Evolutionary conservation across 1,140 invertebrate species (phyloP).

Genomic region (Oryzaephilus surinamensis): DNA sequence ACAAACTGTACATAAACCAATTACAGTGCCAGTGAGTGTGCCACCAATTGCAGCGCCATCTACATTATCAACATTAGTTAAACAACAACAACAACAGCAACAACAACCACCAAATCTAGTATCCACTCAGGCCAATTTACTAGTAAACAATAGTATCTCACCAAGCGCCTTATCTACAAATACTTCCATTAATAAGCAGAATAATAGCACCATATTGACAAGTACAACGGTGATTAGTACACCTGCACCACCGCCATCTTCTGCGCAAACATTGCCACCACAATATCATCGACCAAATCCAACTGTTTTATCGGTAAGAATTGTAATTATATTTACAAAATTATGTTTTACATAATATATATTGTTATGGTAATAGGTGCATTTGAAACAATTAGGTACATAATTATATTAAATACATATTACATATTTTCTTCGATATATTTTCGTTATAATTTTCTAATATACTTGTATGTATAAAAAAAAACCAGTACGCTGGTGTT

Average conservation of each 20-base stretch:
- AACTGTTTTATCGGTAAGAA: neutral
- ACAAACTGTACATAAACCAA: slow-evolving; percentile 7
- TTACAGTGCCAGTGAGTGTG: neutral
- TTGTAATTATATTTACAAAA: neutral
- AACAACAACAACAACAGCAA: slow-evolving; percentile 14
- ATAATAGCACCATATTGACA: slow-evolving; percentile 18
- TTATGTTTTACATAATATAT: neutral
- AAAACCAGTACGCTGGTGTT: too few relatives aligned
- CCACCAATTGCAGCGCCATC: neutral
- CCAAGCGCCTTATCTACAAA: slow-evolving; percentile 26
- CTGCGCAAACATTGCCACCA: slow-evolving; percentile 1
- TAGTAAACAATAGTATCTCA: slow-evolving; percentile 18
- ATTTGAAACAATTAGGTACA: too few relatives aligned
- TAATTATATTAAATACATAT: too few relatives aligned
- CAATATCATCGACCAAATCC: neutral
- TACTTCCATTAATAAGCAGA: slow-evolving; percentile 21
- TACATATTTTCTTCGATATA: too few relatives aligned
- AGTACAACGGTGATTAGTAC: slow-evolving; percentile 10
- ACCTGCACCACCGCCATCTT: slow-evolving; percentile 10
- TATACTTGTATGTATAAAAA: too few relatives aligned
- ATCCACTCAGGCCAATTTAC: slow-evolving; percentile 18
- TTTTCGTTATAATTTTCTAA: too few relatives aligned
- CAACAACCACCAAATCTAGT: slow-evolving; percentile 5
- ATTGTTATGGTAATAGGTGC: neutral
- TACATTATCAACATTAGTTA: neutral